Conservation (phyloP, 2,888 invertebrate species). For the Polylopha cassiicola region DNA sequence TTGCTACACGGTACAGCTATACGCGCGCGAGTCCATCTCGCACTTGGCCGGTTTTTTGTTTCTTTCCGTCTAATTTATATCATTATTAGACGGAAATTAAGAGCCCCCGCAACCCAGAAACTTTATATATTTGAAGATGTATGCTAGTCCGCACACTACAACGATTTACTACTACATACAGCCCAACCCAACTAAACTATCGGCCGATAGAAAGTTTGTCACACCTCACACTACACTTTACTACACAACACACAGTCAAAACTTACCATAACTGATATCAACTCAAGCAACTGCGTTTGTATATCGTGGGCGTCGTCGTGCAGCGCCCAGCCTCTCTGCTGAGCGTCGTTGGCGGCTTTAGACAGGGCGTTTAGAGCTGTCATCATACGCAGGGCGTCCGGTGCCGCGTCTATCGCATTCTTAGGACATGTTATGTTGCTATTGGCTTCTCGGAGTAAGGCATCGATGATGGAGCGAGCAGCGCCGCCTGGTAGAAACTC, state of each 20-base stretch:
- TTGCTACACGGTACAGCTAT: too few relatives aligned
- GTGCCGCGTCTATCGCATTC: constrained; percentile 86
- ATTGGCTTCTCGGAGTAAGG: constrained; percentile 64
- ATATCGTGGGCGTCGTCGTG: constrained; percentile 96
- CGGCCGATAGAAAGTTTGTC: too few relatives aligned
- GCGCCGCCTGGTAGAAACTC: constrained; percentile 70
- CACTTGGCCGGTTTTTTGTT: too few relatives aligned
- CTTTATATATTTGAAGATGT: too few relatives aligned
- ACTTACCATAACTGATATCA: constrained; percentile 88
- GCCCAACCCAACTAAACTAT: too few relatives aligned
- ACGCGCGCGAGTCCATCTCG: too few relatives aligned
- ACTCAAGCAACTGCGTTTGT: constrained; percentile 87
- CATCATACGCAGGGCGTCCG: constrained; percentile 89
- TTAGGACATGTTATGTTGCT: constrained; percentile 73
- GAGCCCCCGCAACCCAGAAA: too few relatives aligned
- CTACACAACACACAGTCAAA: background rate
- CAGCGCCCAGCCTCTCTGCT: constrained; percentile 96
- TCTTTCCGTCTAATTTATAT: too few relatives aligned
- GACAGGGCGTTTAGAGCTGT: constrained; percentile 90
- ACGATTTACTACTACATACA: too few relatives aligned
- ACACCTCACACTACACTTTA: too few relatives aligned
- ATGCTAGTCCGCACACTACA: too few relatives aligned
- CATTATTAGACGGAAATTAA: too few relatives aligned
- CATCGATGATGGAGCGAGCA: constrained; percentile 67
- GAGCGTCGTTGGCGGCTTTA: constrained; percentile 94